Percentiles rank a stretch among this genome's conserved stretches.
Evolutionary conservation across 2,888 invertebrate species (phyloP).

Genomic region (Hirudinaria manillensis): DNA sequence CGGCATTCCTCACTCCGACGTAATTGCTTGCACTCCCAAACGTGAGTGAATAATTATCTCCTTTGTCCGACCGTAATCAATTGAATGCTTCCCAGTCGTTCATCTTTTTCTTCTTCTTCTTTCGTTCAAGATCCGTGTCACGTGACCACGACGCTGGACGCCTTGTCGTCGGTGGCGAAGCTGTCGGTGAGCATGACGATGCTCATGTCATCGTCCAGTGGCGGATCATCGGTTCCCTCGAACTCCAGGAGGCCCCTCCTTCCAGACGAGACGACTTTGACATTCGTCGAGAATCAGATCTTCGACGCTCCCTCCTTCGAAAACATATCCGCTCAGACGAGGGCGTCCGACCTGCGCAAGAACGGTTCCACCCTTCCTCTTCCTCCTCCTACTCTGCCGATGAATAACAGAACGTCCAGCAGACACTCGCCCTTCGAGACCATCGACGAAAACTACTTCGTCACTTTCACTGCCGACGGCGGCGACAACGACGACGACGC

Average conservation of each 20-base stretch:
- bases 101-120: too few species aligned
- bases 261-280: conserved; percentile 15
- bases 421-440: conserved; percentile 20
- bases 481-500: background rate
- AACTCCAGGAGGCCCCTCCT: background rate
- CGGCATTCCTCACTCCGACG: conserved; percentile 39
- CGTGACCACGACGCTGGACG: conserved; percentile 37
- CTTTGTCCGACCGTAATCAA: background rate
- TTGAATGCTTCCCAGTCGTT: background rate
- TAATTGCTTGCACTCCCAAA: conserved; percentile 40
- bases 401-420: background rate
- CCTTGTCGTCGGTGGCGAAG: conserved; percentile 39
- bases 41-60: conserved; percentile 34
- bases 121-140: conserved; percentile 35
- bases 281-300: conserved; percentile 20
- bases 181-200: conserved; percentile 41
- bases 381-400: background rate
- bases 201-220: conserved; percentile 39
- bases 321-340: background rate
- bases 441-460: conserved; percentile 19
- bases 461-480: conserved; percentile 3
- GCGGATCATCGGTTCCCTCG: background rate
- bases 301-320: background rate
- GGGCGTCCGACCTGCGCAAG: background rate
- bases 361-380: background rate